A percentile compares a stretch with the other conserved stretches of the same genome.
Evolutionary conservation across 2,888 invertebrate genomes (phyloP).

Genomic region (Sepiola atlantica): DNA sequence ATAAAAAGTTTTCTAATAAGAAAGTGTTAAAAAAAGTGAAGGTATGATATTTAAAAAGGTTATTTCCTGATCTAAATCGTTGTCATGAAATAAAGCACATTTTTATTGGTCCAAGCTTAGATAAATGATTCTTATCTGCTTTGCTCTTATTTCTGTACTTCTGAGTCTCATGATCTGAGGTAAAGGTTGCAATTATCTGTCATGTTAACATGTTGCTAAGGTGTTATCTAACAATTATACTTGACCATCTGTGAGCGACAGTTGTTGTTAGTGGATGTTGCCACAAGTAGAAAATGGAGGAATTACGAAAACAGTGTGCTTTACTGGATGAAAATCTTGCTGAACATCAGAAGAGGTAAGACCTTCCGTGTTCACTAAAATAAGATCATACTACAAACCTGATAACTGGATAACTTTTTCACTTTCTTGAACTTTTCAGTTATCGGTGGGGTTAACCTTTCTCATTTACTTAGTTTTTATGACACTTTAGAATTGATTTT

Average conservation of each 20-base stretch:
- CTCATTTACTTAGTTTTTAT: neutral
- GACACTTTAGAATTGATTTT: neutral
- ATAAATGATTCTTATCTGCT: conserved; percentile 8
- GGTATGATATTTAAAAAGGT: neutral
- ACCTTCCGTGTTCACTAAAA: neutral
- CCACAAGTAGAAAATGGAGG: neutral
- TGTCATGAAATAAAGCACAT: neutral
- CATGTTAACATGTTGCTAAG: neutral
- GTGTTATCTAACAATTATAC: neutral
- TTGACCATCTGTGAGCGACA: neutral
- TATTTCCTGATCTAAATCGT: neutral
- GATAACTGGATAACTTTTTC: neutral
- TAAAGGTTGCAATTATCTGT: neutral
- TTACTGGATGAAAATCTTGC: neutral
- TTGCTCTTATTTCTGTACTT: neutral
- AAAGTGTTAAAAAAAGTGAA: neutral
- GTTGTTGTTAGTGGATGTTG: neutral
- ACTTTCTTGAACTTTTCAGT: neutral
- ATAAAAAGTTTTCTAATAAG: neutral
- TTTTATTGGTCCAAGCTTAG: neutral
- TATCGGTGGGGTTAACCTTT: neutral
- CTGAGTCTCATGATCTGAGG: neutral
- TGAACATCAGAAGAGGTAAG: conserved; percentile 15
- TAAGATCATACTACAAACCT: neutral
- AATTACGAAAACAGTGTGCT: neutral